Evolutionary conservation across 1,140 invertebrate species (phyloP).

Genomic region (Caligus rogercresseyi): DNA sequence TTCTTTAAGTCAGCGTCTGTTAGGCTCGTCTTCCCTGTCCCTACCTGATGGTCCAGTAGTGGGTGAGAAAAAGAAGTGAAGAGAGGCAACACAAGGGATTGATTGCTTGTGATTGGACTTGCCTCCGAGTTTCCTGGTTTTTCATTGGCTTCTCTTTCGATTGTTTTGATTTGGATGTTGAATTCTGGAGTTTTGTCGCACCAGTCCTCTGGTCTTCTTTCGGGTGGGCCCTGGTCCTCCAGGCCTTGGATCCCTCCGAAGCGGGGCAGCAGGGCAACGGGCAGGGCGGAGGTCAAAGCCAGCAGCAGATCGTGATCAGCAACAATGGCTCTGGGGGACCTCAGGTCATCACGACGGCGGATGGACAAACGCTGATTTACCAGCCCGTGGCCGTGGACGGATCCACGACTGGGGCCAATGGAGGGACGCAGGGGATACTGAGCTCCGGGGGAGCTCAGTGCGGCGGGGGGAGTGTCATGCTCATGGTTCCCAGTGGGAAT

Average conservation of each 20-base stretch:
- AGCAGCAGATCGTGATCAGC: background rate
- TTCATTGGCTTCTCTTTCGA: background rate
- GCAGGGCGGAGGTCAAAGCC: background rate
- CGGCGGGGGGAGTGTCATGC: too few relatives aligned
- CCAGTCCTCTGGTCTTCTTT: background rate
- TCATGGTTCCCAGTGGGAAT: too few relatives aligned
- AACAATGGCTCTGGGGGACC: constrained; percentile 36
- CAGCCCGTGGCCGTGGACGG: constrained; percentile 48
- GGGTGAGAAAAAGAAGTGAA: background rate
- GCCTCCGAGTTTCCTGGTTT: background rate
- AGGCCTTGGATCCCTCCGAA: background rate
- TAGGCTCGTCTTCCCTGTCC: too few relatives aligned
- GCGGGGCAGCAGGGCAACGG: too few relatives aligned
- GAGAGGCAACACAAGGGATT: background rate
- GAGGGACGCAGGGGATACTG: constrained; percentile 38
- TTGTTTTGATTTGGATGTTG: background rate
- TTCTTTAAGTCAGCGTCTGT: too few relatives aligned
- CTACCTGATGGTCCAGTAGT: too few relatives aligned
- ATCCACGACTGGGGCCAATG: constrained; percentile 26
- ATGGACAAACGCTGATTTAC: constrained; percentile 83
- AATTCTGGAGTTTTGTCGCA: too few relatives aligned
- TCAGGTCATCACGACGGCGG: constrained; percentile 61
- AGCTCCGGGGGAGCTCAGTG: constrained; percentile 40
- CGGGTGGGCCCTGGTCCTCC: background rate
- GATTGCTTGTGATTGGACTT: background rate